Percentiles rank a stretch among this genome's conserved stretches.
phyloP scores from a whole-genome alignment of 53 echinoderm and acorn worm genomes.

The Hippasteria phrygiana region DNA sequence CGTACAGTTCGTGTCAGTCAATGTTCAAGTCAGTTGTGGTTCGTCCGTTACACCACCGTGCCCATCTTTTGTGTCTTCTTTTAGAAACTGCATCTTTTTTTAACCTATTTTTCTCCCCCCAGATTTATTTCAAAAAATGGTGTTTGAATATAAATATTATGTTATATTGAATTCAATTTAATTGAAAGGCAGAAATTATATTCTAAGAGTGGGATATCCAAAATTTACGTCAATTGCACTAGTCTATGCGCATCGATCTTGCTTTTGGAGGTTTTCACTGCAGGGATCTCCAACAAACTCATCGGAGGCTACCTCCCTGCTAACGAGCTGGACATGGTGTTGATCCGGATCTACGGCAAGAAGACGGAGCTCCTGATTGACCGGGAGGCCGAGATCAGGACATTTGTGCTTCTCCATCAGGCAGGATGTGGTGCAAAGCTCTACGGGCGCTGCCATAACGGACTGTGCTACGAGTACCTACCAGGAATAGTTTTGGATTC shows the following conservation, averaged over 20 bases:
- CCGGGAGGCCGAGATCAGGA: slow-evolving; percentile 75
- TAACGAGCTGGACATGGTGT: slow-evolving; percentile 79
- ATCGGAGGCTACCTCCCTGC: slow-evolving; percentile 79
- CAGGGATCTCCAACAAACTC: slow-evolving; percentile 94
- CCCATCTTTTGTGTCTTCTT: too few species aligned
- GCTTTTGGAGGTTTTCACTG: slow-evolving; percentile 76
- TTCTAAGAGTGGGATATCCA: too few species aligned
- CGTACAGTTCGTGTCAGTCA: too few species aligned
- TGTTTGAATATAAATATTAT: too few species aligned
- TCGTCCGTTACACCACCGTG: too few species aligned
- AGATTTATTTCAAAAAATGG: too few species aligned
- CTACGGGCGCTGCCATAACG: slow-evolving; percentile 89
- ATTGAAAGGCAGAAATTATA: too few species aligned
- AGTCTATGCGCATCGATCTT: not conserved
- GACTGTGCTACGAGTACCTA: slow-evolving; percentile 88
- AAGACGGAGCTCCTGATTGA: slow-evolving; percentile 89
- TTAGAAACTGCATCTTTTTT: too few species aligned
- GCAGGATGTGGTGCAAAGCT: slow-evolving; percentile 89
- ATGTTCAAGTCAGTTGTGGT: not conserved
- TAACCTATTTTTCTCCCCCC: too few species aligned
- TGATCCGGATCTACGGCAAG: slow-evolving; percentile 89
- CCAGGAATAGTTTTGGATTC: slow-evolving; percentile 76
- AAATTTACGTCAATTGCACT: too few species aligned
- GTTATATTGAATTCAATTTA: too few species aligned
- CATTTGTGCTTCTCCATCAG: slow-evolving; percentile 75